phyloP scores from a whole-genome alignment of 2,797 vertebrate genomes.

The Chaetophractus vellerosus region DNA sequence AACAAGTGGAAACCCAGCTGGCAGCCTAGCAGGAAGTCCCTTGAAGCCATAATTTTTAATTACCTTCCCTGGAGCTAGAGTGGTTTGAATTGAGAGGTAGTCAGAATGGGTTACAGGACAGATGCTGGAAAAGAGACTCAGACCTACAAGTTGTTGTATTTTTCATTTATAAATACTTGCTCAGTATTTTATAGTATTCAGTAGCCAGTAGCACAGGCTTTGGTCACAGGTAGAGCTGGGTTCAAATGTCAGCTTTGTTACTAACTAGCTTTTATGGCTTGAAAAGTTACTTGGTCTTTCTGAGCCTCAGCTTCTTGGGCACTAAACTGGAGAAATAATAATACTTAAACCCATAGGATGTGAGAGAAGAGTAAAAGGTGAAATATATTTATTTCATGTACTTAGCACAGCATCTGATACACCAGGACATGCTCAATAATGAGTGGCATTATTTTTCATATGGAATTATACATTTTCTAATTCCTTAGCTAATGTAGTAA shows the following conservation, averaged over 20 bases:
- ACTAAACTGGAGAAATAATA: neutral
- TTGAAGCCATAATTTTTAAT: conserved; percentile 84
- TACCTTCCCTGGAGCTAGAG: conserved; percentile 72
- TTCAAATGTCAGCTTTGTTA: neutral
- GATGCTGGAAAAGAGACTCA: conserved; percentile 3
- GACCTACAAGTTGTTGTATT: neutral
- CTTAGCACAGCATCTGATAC: neutral
- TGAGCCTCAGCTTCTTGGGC: neutral
- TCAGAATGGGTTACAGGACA: conserved; percentile 50
- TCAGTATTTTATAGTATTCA: neutral
- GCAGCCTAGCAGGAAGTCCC: conserved; percentile 84
- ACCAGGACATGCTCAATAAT: neutral
- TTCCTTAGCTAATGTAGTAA: neutral
- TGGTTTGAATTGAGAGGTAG: conserved; percentile 72
- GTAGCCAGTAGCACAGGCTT: neutral
- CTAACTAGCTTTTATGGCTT: neutral
- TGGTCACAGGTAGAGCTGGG: neutral
- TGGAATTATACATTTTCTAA: neutral
- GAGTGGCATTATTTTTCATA: neutral
- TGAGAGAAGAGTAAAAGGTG: neutral
- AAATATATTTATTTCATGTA: neutral
- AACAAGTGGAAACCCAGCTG: conserved; percentile 82
- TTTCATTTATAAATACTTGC: neutral
- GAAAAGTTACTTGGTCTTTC: neutral
- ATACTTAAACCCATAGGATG: neutral